These are phyloP conservation scores for Mareca strepera DNA, from an alignment of 2,797 vertebrate species.

Conservation along the genomic window DNA sequence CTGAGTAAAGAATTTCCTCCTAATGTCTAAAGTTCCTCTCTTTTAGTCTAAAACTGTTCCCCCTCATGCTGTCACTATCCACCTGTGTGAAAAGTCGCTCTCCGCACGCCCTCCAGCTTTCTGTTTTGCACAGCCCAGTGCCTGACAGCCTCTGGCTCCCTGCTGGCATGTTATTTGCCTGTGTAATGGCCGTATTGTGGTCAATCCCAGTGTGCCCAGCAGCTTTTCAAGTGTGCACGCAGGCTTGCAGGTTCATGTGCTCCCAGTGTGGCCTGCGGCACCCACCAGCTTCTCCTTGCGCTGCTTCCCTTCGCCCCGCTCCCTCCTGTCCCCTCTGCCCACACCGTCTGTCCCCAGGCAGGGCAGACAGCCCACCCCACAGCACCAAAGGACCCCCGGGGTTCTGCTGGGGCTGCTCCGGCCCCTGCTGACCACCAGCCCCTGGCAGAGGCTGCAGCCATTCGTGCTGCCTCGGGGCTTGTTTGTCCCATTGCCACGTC, in stretches of 20 bases:
- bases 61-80: no score
- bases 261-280: neutral
- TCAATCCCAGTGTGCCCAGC: accelerated
- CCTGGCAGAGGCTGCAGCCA: neutral
- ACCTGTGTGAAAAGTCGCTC: no score
- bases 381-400: neutral
- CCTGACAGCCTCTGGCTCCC: accelerated
- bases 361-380: neutral
- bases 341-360: accelerated
- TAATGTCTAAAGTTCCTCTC: neutral
- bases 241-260: neutral
- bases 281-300: no score
- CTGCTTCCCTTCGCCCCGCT: neutral
- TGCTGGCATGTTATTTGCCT: accelerated
- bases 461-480: accelerated
- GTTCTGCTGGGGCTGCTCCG: neutral
- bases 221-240: neutral
- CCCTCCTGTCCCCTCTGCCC: neutral
- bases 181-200: neutral
- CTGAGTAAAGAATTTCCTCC: neutral
- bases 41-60: neutral
- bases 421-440: neutral
- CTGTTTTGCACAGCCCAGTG: neutral
- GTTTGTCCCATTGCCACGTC: neutral
- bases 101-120: neutral